Evolutionary conservation across 2,113 vertebrate genomes (phyloP).

Genomic region (Mustela lutreola): DNA sequence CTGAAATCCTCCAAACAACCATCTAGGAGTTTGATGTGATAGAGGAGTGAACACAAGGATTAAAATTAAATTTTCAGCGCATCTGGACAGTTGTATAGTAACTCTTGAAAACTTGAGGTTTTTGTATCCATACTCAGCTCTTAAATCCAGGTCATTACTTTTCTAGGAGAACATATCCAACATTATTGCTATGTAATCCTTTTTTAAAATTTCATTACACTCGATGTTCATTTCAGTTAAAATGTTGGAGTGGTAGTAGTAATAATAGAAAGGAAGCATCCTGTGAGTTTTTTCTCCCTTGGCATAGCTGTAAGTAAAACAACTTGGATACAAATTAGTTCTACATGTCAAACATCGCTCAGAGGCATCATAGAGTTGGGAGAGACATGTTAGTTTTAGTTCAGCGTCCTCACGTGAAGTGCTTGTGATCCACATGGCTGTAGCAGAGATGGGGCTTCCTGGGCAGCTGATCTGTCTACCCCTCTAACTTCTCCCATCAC

Average conservation of each 20-base stretch:
- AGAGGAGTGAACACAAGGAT: background rate
- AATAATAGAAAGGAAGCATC: background rate
- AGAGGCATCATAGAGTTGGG: background rate
- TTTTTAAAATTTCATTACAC: background rate
- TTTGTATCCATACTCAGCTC: background rate
- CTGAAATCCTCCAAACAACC: background rate
- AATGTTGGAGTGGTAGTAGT: background rate
- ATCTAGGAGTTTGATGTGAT: background rate
- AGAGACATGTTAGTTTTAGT: background rate
- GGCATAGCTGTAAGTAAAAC: background rate
- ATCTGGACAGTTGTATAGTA: background rate
- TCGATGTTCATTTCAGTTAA: slow-evolving; percentile 26
- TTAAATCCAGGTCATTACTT: background rate
- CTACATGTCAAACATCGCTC: background rate
- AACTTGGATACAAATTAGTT: background rate
- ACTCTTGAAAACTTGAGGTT: slow-evolving; percentile 33
- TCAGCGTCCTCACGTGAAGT: background rate
- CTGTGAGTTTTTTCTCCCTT: background rate
- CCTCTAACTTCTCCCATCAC: background rate
- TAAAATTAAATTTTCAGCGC: background rate
- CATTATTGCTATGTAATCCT: background rate
- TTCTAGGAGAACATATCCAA: background rate
- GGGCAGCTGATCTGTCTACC: background rate
- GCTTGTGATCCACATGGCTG: background rate
- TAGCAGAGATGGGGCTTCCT: background rate